These are phyloP conservation scores for Neodon shergylaensis DNA, from an alignment of 2,113 vertebrate species.

Conservation along the genomic window DNA sequence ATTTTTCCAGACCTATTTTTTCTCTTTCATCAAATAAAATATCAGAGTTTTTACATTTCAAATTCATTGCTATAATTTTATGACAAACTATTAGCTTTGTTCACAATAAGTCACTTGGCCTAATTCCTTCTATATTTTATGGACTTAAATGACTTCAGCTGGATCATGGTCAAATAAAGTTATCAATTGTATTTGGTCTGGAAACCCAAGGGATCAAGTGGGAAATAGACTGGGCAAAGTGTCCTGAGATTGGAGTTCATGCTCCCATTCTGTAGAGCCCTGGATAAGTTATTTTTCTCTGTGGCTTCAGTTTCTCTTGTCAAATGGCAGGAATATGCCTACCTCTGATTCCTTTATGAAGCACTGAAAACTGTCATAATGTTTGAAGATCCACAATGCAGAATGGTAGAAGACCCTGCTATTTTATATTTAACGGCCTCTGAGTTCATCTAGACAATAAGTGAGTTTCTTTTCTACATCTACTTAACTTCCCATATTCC, in stretches of 20 bases:
- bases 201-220: not conserved
- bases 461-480: not conserved
- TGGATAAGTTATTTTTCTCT: not conserved
- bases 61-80: slow-evolving; percentile 55
- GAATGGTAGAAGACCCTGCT: not conserved
- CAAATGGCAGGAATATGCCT: not conserved
- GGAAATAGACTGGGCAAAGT: not conserved
- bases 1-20: slow-evolving; percentile 55
- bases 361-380: not conserved
- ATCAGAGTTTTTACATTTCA: slow-evolving; percentile 22
- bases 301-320: slow-evolving; percentile 14
- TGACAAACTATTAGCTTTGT: slow-evolving; percentile 45
- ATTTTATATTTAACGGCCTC: not conserved
- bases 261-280: not conserved
- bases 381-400: not conserved
- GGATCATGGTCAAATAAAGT: slow-evolving; percentile 44
- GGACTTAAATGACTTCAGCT: slow-evolving; percentile 24
- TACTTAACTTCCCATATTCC: not conserved
- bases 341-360: not conserved
- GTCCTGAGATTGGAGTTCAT: slow-evolving; percentile 5
- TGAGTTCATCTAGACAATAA: not conserved
- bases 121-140: slow-evolving; percentile 32
- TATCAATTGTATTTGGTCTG: slow-evolving; percentile 45
- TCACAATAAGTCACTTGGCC: slow-evolving; percentile 30
- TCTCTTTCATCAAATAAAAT: slow-evolving; percentile 55